Evolutionary conservation across 2,113 vertebrate genomes (phyloP), one percentile per base, ranked within the genome.

Genomic region (Stegastes partitus): DNA sequence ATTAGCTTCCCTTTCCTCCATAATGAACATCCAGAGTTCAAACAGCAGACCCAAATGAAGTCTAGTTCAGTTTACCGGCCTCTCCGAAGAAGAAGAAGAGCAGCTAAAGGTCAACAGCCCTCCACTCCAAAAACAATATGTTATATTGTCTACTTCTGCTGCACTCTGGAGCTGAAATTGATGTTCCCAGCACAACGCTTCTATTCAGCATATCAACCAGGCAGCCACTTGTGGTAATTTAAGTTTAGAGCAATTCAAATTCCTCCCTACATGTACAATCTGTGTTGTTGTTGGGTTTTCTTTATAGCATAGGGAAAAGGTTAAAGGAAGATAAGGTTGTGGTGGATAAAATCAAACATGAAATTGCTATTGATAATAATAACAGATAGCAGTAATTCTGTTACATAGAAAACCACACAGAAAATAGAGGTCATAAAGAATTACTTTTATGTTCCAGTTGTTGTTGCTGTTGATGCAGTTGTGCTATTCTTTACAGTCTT

Each of bases 301-400:
- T 57, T 45, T 25, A 50, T 16, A 73, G 22, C 51, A 34, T 11
- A 42, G 28, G 23, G 21, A 47, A 68, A 65, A 57, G 54, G 63
- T 76, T 28, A 51, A 51, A 56, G 34, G 18, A 9, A 87, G 65
- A 74, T 69, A 55, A 53, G 65, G 44, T 37, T 51, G 22, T 31
- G 1, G 18, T 23, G 68, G 74, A 57, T 74, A 12, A 79, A 76
- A 62, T 74, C 66, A 64, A 68, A 81, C 49, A 65, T 73, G 49
- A 53, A 77, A 58, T 59, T 68, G 59, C 72, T 25, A 79, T 19
- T 56, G 74, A 62, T 82, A 28, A 74, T 74, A 69, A 72, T 53
- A 74, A 31, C 64, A 45, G 22, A 9, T 6, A n/a, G n/a, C n/a
- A n/a, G n/a, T n/a, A n/a, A n/a, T n/a, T n/a, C n/a, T n/a, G n/a